Evolutionary conservation across 2,797 vertebrate genomes (phyloP), one percentile per base, ranked within the genome.

Genomic region (Sebastes glaucus): DNA sequence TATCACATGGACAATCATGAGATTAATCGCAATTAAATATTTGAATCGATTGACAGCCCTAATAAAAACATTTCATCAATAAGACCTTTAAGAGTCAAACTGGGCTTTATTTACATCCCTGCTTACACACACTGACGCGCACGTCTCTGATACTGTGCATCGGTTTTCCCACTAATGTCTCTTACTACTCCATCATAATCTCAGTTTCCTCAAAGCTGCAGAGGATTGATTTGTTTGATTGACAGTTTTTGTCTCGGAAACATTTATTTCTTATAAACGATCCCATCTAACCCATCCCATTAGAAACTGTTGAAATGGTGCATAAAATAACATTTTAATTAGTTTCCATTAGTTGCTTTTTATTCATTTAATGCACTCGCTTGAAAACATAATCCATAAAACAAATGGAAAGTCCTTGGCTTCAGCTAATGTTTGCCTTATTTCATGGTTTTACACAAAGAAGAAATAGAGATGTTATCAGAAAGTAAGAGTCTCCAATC

Each of bases 51-150:
- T 46, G 16, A 46, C 42, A 46, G 1, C 16, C 42, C 42, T 18
- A 46, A 46, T 46, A 16, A 46, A 46, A 18, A 18, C 0, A 6
- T 46, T 3, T 38, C 0, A 18, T 18, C 42, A 46, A 18, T 46
- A 46, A 46, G 42, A 46, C 42, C 42, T 46, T 7, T 7, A 46
- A 46, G 59, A 68, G 52, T n/a, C 61, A 63, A 70, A 68, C 35
- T 18, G 13, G 20, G 63, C 55, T 74, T 62, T 33, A 38, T 77
- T 77, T 77, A 53, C 78, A 28, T 73, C 60, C 7, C 57, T 42
- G 33, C 61, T 66, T 4, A 69, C 62, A 42, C 67, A 46, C 63
- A 73, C 61, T 8, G 27, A 46, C 46, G 27, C 38, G 10, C 27
- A 52, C 20, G 7, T 52, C 64, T 81, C 64, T 83, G 71, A 74